Evolutionary conservation across 1,140 invertebrate species (phyloP), one percentile per base, ranked within the genome.

Genomic region (Pollicipes pollicipes): DNA sequence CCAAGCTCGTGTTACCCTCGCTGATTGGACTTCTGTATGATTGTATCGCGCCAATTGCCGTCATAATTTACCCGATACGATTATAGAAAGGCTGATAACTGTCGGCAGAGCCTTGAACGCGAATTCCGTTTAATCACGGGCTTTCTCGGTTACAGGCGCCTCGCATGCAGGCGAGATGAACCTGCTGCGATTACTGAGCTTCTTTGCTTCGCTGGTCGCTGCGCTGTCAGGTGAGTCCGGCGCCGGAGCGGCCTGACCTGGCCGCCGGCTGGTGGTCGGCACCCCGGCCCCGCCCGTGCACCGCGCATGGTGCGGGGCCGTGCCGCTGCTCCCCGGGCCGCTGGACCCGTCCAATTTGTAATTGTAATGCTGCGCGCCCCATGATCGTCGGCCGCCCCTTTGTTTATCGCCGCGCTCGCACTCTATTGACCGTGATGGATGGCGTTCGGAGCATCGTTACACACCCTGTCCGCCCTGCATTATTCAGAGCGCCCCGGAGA

Each of bases 41-140:
- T 58, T 58, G 45, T 58, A 58, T 58, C 45, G 45, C 45, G 24
- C 24, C 45, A 58, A 58, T 58, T 10, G 21, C 10, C 6, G 45
- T 58, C 45, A 58, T 58, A 58, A 58, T 58, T 58, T 58, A 58
- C 45, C 45, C 45, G 45, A 58, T 58, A 58, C 45, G 45, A 58
- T 58, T 58, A 58, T 58, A 58, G 45, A 58, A 58, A 58, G 45
- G 45, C 45, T 58, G 45, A 58, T 58, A 58, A 58, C 45, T 58
- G 45, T 58, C 45, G 45, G 45, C 45, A 21, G 45, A 6, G 13
- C 13, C 13, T 21, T 21, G 45, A n/a, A n/a, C n/a, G 45, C 24
- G 45, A 21, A 21, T 24, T 58, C 45, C 21, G 45, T 58, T 58
- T 58, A 58, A 58, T 58, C 8, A 58, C 24, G 45, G 35, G 35